Evolutionary conservation across 2,888 invertebrate species (phyloP).

Genomic region (Tiliacea aurago): DNA sequence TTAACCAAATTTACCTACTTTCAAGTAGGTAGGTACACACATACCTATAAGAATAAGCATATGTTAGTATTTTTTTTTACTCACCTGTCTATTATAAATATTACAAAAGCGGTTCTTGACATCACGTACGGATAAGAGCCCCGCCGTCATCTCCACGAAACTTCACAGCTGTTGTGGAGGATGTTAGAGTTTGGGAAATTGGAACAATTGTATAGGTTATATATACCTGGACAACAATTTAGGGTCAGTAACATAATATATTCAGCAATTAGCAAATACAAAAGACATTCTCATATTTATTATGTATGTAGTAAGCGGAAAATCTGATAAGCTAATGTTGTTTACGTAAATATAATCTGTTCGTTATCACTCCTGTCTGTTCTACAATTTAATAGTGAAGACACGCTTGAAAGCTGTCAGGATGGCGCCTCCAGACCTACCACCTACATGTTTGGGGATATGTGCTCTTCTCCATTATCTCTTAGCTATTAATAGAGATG

Average conservation of each 20-base stretch:
- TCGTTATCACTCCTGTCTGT: conserved; percentile 76
- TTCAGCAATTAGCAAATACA: conserved; percentile 11
- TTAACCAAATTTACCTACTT: not conserved
- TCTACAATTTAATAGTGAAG: conserved; percentile 79
- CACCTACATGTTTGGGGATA: conserved; percentile 71
- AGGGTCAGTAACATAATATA: not conserved
- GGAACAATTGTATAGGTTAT: not conserved
- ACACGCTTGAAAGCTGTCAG: conserved; percentile 82
- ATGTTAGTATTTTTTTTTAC: not conserved
- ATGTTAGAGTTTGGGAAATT: not conserved
- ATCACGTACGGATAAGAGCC: too few species aligned
- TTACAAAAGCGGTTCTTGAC: not conserved
- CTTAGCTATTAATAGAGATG: conserved; percentile 58
- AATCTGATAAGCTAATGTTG: conserved; percentile 67
- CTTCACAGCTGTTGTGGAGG: not conserved
- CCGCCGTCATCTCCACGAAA: not conserved
- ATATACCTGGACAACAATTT: not conserved
- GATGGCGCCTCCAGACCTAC: conserved; percentile 77
- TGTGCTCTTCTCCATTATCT: conserved; percentile 63
- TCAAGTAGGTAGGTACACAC: not conserved
- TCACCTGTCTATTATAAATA: not conserved
- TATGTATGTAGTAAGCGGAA: conserved; percentile 40
- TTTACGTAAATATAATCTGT: conserved; percentile 70
- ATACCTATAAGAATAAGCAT: not conserved
- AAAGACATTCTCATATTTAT: conserved; percentile 19